Base-by-base conservation (phyloP, 2,113 vertebrate species). In the Nesogale talazaci region DNA sequence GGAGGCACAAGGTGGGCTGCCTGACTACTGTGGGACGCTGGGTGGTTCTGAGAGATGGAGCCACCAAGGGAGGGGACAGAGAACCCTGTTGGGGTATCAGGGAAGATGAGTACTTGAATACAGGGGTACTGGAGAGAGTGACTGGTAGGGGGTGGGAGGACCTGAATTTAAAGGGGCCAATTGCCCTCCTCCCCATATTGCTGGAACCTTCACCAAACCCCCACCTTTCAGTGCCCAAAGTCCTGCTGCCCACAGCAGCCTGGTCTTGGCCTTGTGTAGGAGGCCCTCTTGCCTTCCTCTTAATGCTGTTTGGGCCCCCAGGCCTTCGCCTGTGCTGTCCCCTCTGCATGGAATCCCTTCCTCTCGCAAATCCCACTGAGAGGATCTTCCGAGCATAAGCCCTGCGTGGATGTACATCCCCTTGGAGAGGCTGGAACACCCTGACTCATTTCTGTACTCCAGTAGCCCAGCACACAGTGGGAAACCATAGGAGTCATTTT, bases 31-130 rank as follows among this genome's bases (percentile, higher is more conserved):
- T 6, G 42, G 59, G 38, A 22, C 17, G 56, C 52, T 2, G n/a
- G 17, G 12, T 1, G 0, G 22, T 4, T 25, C 20, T 20, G 14
- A 78, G 34, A 25, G 16, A 20, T 0, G 0, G 75, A 67, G 20
- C 56, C 40, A 2, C 27, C 25, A 63, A 42, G n/a, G 52, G 46
- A 25, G 70, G 38, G 59, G 31, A 3, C 59, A 63, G 83, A 75
- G 56, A 34, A 40, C n/a, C 72, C 27, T 16, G 8, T 2, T 19
- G 8, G 8, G 22, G 16, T 20, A 4, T 22, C 1, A 22, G 27
- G 2, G 31, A 46, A 12, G 46, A 61, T 3, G 27, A 42, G 52
- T 42, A 22, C 10, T 6, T 20, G 4, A 42, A 56, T 9, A 3
- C 4, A 40, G 0, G 46, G 79, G 40, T 70, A 72, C 57, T 38